Percentiles rank a stretch among this genome's conserved stretches.
Evolutionary conservation across 2,797 vertebrate genomes (phyloP).

Genomic region (Sternotherus odoratus): DNA sequence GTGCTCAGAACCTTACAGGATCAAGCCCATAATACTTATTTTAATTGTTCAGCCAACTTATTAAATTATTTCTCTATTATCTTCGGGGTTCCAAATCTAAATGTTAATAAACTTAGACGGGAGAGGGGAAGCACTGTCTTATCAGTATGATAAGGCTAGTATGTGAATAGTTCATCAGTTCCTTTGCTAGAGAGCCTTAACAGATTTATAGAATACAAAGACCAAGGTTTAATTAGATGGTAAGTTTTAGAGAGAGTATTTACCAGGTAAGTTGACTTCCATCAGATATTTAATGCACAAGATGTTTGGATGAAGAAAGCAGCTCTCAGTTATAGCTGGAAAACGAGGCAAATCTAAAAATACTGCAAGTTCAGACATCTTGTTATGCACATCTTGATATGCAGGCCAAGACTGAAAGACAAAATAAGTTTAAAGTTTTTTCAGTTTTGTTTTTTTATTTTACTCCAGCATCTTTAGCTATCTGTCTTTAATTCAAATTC

Average conservation of each 20-base stretch:
- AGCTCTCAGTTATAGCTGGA: conserved; percentile 86
- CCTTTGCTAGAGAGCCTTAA: not conserved
- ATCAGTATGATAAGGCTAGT: not conserved
- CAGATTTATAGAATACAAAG: conserved; percentile 29
- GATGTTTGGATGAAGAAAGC: conserved; percentile 88
- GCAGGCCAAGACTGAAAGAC: conserved; percentile 85
- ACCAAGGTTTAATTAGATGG: conserved; percentile 37
- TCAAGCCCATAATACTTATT: not conserved
- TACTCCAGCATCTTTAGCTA: not conserved
- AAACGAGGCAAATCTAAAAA: conserved; percentile 89
- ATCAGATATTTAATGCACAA: conserved; percentile 90
- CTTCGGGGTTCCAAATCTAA: not conserved
- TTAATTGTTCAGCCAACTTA: conserved; percentile 25
- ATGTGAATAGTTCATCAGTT: not conserved
- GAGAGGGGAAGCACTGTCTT: conserved; percentile 17
- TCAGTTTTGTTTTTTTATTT: not conserved
- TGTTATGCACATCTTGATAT: conserved; percentile 80
- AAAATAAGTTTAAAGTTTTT: conserved; percentile 23
- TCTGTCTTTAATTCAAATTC: not conserved
- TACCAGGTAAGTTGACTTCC: conserved; percentile 93
- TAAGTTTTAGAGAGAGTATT: conserved; percentile 17
- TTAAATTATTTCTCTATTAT: not conserved
- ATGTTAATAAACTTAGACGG: not conserved
- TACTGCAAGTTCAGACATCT: conserved; percentile 77
- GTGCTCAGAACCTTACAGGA: not conserved